Evolutionary conservation across 1,140 invertebrate genomes (phyloP).

Genomic region (Sesamia nonagrioides): DNA sequence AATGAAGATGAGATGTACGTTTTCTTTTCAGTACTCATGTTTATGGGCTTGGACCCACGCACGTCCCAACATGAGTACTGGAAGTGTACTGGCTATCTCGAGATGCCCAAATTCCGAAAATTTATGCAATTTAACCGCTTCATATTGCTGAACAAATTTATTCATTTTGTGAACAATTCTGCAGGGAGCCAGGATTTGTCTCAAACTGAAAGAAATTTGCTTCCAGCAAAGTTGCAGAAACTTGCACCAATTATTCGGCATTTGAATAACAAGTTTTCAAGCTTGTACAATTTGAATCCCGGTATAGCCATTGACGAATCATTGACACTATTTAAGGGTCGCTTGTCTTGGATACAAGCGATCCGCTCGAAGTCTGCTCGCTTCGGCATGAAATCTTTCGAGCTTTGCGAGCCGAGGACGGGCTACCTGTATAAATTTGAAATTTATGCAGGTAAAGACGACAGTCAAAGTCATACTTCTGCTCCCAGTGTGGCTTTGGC

Average conservation of each 20-base stretch:
- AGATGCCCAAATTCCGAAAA: too few species aligned
- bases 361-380: background rate
- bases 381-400: background rate
- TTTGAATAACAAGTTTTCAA: too few species aligned
- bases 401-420: background rate
- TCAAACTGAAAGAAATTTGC: too few species aligned
- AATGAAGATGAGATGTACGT: conserved; percentile 15
- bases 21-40: background rate
- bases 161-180: too few species aligned
- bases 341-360: background rate
- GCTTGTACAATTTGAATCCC: too few species aligned
- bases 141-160: too few species aligned
- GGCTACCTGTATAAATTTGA: background rate
- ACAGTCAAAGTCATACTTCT: background rate
- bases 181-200: too few species aligned
- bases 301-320: too few species aligned
- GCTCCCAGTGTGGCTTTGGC: background rate
- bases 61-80: conserved; percentile 37
- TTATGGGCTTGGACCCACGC: background rate
- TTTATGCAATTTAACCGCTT: too few species aligned
- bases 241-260: too few species aligned
- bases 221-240: too few species aligned
- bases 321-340: background rate
- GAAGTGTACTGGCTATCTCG: conserved; percentile 2
- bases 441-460: background rate